phyloP scores from a whole-genome alignment of 2,113 vertebrate species.

The Muscicapa adusta region DNA sequence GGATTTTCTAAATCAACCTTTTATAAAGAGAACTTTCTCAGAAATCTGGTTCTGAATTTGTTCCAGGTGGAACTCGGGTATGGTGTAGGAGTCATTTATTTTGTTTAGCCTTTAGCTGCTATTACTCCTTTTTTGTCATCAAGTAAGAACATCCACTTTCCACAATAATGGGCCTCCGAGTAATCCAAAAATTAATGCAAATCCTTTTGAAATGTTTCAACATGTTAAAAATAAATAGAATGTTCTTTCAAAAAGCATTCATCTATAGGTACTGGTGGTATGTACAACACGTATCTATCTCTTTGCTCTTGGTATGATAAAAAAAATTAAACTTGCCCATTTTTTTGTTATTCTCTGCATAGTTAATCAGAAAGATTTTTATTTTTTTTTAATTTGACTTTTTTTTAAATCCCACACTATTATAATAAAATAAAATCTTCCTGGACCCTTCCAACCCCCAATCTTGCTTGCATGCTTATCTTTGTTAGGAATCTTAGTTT shows the following conservation, averaged over 20 bases:
- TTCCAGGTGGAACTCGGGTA: fast-evolving
- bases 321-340: neutral
- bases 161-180: neutral
- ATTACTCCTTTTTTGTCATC: neutral
- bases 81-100: neutral
- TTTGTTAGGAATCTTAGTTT: neutral
- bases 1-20: neutral
- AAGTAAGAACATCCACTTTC: neutral
- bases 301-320: neutral
- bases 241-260: neutral
- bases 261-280: neutral
- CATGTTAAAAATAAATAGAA: neutral
- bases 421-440: neutral
- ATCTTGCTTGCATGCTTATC: fast-evolving
- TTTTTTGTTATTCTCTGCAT: neutral
- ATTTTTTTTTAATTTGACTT: neutral
- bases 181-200: neutral
- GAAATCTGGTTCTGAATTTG: neutral
- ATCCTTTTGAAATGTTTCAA: neutral
- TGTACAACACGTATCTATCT: neutral
- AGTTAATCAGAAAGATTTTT: neutral
- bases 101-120: neutral
- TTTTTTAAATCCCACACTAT: neutral
- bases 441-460: neutral
- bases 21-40: neutral